phyloP scores from a whole-genome alignment of 2,113 vertebrate species.

The Anarrhichthys ocellatus region DNA sequence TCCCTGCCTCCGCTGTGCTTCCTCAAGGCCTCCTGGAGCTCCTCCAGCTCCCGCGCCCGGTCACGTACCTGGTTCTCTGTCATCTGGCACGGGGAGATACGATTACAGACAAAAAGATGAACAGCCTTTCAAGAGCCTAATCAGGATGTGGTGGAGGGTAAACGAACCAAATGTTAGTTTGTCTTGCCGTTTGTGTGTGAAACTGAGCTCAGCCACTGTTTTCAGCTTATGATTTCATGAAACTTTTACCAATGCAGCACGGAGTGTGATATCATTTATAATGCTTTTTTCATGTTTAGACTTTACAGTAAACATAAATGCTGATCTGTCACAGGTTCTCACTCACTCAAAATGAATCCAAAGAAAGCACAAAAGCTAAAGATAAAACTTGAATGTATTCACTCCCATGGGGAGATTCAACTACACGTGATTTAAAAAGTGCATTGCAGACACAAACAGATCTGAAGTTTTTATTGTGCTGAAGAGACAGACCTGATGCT shows the following conservation, averaged over 20 bases:
- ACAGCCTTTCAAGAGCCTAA: conserved; percentile 49
- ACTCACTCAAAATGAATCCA: conserved; percentile 27
- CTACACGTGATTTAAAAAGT: conserved; percentile 2
- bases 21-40: conserved; percentile 85
- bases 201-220: conserved; percentile 17
- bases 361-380: conserved; percentile 7
- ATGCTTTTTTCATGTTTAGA: background rate
- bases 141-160: conserved; percentile 45
- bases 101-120: conserved; percentile 49
- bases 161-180: conserved; percentile 11
- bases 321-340: conserved; percentile 1
- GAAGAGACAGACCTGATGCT: conserved; percentile 84
- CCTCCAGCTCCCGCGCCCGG: conserved; percentile 89
- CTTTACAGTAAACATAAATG: conserved; percentile 11
- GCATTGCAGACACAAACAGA: conserved; percentile 7
- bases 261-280: background rate
- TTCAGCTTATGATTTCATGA: background rate
- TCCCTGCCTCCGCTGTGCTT: conserved; percentile 72
- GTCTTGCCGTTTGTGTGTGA: conserved; percentile 4
- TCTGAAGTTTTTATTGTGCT: background rate
- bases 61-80: conserved; percentile 92
- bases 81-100: conserved; percentile 77
- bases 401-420: conserved; percentile 18
- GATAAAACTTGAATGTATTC: conserved; percentile 8
- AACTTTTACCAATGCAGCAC: conserved; percentile 7